Percentiles rank a stretch among this genome's conserved stretches.
These are phyloP conservation scores for Delichon dasypus DNA, from an alignment of 2,797 vertebrate species.

Conservation along the genomic window DNA sequence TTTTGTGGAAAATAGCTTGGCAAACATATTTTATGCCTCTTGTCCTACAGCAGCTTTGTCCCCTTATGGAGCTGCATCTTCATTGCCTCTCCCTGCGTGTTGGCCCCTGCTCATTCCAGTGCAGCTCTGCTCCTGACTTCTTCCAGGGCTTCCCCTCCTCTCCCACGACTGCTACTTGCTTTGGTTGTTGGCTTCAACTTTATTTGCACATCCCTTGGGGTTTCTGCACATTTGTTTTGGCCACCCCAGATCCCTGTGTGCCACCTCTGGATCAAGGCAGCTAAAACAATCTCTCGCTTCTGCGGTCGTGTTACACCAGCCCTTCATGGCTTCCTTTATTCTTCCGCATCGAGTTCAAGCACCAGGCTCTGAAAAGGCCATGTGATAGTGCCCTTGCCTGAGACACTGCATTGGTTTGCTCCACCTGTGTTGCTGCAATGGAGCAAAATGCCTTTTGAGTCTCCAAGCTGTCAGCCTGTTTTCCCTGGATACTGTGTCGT, in stretches of 20 bases:
- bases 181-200: fast-evolving
- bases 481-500: not conserved
- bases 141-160: not conserved
- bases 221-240: not conserved
- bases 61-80: fast-evolving
- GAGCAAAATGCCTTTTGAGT: not conserved
- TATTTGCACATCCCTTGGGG: not conserved
- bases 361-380: not conserved
- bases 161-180: fast-evolving
- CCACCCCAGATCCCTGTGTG: not conserved
- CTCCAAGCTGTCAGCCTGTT: not conserved
- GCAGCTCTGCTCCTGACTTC: not conserved
- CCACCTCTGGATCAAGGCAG: not conserved
- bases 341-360: not conserved
- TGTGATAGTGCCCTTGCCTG: not conserved
- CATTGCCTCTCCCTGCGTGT: fast-evolving
- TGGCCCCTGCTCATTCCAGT: fast-evolving
- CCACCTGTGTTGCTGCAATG: not conserved
- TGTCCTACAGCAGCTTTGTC: not conserved
- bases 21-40: not conserved
- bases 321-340: not conserved
- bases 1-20: not conserved
- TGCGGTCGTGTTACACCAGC: not conserved
- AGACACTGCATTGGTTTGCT: not conserved
- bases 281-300: not conserved